Evolutionary conservation across 2,888 invertebrate species (phyloP), one percentile per base, ranked within the genome.

Genomic region (Tetanocera ferruginea): DNA sequence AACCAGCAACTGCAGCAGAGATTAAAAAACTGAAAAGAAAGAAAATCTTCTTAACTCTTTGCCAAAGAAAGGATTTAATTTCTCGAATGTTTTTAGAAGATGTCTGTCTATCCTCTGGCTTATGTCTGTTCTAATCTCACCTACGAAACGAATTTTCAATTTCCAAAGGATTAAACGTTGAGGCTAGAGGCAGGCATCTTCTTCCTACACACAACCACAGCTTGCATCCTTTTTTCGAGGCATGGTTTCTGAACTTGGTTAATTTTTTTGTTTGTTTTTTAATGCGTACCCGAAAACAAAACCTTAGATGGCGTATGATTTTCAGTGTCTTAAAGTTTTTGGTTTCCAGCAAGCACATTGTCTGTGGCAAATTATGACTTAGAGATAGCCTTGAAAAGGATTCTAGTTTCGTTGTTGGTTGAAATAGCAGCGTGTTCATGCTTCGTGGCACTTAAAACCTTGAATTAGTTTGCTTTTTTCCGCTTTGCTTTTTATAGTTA

Each of bases 21-120:
- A 43, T 43, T 43, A 43, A 43, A 5, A 43, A 1, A 3, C 14
- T 43, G 43, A 43, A 43, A 43, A 14, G 43, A 14, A 57, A 23
- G 25, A 57, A 57, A 60, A 28, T 60, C 60, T 14, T 25, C 60
- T 60, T 60, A 60, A 60, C 60, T 60, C 60, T 28, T 60, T 60
- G 60, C 60, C 14, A 60, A 60, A 60, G 28, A 28, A 60, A 60
- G 28, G 28, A 28, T 28, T 60, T 28, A 28, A 60, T 60, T 60
- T 23, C 25, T 60, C 43, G 43, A 28, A 60, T 9, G 28, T 28
- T 28, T 60, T 17, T 25, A 11, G 11, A 25, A 9, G 28, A 17
- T 60, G 17, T 14, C 60, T 60, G 25, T 28, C 60, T 60, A 14
- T 28, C 17, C 17, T 28, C 14, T 23, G 60, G 17, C 28, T 60